Base-by-base conservation (phyloP, 2,797 vertebrate genomes). In the Pipistrellus nathusii region DNA sequence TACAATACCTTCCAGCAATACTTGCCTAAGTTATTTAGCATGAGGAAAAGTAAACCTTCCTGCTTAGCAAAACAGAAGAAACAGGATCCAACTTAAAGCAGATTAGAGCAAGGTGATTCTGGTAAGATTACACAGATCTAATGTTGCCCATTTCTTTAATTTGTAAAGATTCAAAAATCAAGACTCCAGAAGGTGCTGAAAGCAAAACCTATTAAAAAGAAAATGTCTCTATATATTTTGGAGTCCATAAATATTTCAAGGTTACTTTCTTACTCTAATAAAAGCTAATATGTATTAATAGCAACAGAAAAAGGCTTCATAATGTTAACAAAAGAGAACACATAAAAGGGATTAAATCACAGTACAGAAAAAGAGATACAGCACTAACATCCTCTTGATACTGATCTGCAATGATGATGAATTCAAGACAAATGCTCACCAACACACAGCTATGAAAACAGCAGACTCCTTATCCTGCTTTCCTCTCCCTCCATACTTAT, bases 51-150 rank as follows among this genome's bases (percentile, higher is more conserved):
- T 44, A 55, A 71, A 93, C 35, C 62, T 93, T 90, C 9, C 81
- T 55, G 55, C 51, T 91, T 69, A 95, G 68, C 88, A 91, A 97
- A 94, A 94, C 62, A 2, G 4, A 91, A 87, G 64, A 89, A 91
- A 92, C 11, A 77, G 46, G 44, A 93, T 89, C 57, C 85, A 88
- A 82, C 41, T 75, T 77, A 91, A 68, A 82, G 72, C 41, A 78
- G 64, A 64, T 44, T 59, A 92, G 35, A 95, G 30, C 53, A 69
- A 75, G 48, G 51, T 23, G 30, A 83, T 90, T 83, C 86, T 64
- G 55, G 44, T n/a, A 94, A 92, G 20, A 88, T 76, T 92, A 94
- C 82, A 90, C 13, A 83, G 44, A 89, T 57, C 18, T 64, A 85
- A 76, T 55, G 20, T 13, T 38, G 84, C 41, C 5, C 8, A 91